phyloP scores from a whole-genome alignment of 2,113 vertebrate species.

The Otocyon megalotis region DNA sequence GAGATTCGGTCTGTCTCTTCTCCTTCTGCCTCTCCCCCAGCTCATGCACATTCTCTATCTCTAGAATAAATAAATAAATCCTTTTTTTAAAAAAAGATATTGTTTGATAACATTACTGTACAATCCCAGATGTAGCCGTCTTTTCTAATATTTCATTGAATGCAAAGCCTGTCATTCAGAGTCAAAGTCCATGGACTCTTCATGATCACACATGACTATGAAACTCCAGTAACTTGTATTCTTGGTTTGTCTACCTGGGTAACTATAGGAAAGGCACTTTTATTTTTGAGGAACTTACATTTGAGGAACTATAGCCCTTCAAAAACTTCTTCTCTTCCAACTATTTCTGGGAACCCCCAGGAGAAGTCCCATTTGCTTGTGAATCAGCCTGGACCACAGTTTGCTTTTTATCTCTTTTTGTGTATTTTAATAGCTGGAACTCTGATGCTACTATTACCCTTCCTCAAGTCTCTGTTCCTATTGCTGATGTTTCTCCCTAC shows the following conservation, averaged over 20 bases:
- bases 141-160: neutral
- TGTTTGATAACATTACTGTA: neutral
- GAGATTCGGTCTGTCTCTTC: neutral
- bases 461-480: neutral
- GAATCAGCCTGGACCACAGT: neutral
- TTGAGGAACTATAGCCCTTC: neutral
- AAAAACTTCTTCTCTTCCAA: neutral
- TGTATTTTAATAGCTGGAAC: neutral
- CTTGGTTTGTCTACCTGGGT: neutral
- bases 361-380: neutral
- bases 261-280: neutral
- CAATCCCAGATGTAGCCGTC: neutral
- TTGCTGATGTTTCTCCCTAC: neutral
- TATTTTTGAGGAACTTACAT: neutral
- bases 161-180: neutral
- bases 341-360: neutral
- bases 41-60: neutral
- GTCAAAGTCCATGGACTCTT: neutral
- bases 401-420: neutral
- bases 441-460: neutral
- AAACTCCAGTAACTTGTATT: neutral
- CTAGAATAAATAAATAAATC: neutral
- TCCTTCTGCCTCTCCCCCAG: neutral
- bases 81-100: neutral
- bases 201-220: neutral